Percentiles rank a stretch among this genome's conserved stretches.
Conservation (phyloP, 1,140 invertebrate species). For the Drosophila dunni region DNA sequence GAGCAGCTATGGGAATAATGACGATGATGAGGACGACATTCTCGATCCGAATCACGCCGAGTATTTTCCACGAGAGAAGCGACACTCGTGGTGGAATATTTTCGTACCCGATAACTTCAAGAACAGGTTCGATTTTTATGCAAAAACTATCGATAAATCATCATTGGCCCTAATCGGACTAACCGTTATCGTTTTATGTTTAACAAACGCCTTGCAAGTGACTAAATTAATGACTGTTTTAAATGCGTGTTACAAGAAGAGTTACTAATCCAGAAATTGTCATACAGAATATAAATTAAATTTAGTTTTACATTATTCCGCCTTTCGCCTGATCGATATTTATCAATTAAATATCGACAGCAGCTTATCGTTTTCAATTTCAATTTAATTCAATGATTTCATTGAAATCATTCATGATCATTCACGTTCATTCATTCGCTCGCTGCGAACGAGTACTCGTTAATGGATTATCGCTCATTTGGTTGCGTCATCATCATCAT, state of each 20-base stretch:
- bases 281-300: not conserved
- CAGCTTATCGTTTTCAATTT: conserved; percentile 24
- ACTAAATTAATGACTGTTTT: conserved; percentile 52
- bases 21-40: conserved; percentile 67
- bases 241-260: conserved; percentile 6
- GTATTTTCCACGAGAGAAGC: conserved; percentile 88
- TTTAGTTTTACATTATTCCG: conserved; percentile 19
- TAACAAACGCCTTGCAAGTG: conserved; percentile 69
- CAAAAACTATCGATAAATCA: conserved; percentile 21
- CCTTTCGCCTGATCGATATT: conserved; percentile 8
- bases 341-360: conserved; percentile 5
- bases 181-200: conserved; percentile 55
- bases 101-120: conserved; percentile 90
- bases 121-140: conserved; percentile 85
- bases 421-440: not conserved
- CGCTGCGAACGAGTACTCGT: not conserved
- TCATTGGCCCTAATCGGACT: conserved; percentile 23
- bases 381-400: conserved; percentile 47
- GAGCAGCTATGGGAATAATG: conserved; percentile 50
- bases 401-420: conserved; percentile 53
- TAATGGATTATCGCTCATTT: conserved; percentile 40
- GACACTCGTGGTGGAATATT: conserved; percentile 94
- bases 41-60: conserved; percentile 73
- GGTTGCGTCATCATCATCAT: conserved; percentile 38
- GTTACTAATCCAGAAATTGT: conserved; percentile 44